Percentiles rank a stretch among this genome's conserved stretches.
These are phyloP conservation scores for Drosophila limbata DNA, from an alignment of 2,888 invertebrate genomes.

Conservation along the genomic window DNA sequence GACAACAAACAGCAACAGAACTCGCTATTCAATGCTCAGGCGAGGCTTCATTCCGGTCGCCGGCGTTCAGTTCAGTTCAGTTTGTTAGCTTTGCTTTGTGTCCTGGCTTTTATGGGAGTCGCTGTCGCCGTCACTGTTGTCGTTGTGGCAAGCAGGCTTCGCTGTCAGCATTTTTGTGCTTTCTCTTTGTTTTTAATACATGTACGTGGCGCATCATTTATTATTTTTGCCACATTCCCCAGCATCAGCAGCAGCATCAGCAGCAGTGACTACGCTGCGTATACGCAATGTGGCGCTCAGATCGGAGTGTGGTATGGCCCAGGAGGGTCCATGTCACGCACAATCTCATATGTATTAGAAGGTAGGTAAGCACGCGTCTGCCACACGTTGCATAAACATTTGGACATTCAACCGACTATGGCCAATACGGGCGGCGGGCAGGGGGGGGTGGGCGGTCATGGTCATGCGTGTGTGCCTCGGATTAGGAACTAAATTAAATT, in stretches of 20 bases:
- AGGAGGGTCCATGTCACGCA: conserved; percentile 71
- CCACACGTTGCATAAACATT: conserved; percentile 78
- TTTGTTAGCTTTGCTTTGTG: conserved; percentile 76
- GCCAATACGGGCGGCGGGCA: conserved; percentile 14
- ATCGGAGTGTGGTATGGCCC: conserved; percentile 33
- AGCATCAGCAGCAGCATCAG: conserved; percentile 15
- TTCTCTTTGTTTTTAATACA: conserved; percentile 75
- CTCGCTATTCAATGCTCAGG: conserved; percentile 48
- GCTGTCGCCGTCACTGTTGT: conserved; percentile 18
- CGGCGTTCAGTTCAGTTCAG: conserved; percentile 61
- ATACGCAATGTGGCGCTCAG: conserved; percentile 62
- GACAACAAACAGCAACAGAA: conserved; percentile 38
- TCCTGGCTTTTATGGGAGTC: conserved; percentile 42
- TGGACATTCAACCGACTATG: conserved; percentile 51
- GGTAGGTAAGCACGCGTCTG: conserved; percentile 74
- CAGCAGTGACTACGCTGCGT: conserved; percentile 48
- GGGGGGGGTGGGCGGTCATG: conserved; percentile 10
- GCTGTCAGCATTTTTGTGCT: conserved; percentile 75
- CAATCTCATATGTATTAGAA: conserved; percentile 66
- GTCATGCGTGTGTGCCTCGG: conserved; percentile 62
- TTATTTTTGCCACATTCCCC: conserved; percentile 63
- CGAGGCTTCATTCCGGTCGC: conserved; percentile 64
- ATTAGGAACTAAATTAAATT: conserved; percentile 78
- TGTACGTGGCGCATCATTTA: conserved; percentile 79
- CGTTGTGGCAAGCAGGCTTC: conserved; percentile 40